Percentiles rank a stretch among this genome's conserved stretches.
phyloP scores from a whole-genome alignment of 2,888 invertebrate genomes.

The Melanophora roralis region DNA sequence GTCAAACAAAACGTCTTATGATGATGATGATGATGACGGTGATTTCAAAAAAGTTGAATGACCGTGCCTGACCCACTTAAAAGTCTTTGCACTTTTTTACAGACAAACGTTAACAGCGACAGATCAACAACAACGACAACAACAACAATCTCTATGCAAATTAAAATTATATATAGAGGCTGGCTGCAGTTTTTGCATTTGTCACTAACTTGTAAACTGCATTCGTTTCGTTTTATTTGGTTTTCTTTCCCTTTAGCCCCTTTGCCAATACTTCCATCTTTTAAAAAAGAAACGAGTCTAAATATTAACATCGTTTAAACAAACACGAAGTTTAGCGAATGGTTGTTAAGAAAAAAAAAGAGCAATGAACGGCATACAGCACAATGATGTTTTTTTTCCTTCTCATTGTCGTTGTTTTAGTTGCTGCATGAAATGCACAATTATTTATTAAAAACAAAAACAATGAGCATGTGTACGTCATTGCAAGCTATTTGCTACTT shows the following conservation, averaged over 20 bases:
- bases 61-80: conserved; percentile 84
- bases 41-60: conserved; percentile 74
- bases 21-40: conserved; percentile 3
- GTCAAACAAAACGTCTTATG: background rate
- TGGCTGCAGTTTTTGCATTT: conserved; percentile 55
- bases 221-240: conserved; percentile 24
- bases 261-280: conserved; percentile 9
- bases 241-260: conserved; percentile 31
- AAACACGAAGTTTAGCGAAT: conserved; percentile 33
- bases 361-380: conserved; percentile 76
- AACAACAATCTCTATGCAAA: conserved; percentile 26
- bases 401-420: conserved; percentile 13
- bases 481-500: conserved; percentile 25
- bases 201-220: conserved; percentile 40
- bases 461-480: conserved; percentile 58
- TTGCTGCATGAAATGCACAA: conserved; percentile 27
- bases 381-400: conserved; percentile 55
- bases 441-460: conserved; percentile 49
- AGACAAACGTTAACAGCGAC: conserved; percentile 19
- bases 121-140: conserved; percentile 53
- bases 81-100: conserved; percentile 80
- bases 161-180: conserved; percentile 49
- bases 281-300: conserved; percentile 51
- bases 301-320: conserved; percentile 44
- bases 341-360: conserved; percentile 66